Conservation (phyloP, 2,888 invertebrate species). For the Ellobium chinense region DNA sequence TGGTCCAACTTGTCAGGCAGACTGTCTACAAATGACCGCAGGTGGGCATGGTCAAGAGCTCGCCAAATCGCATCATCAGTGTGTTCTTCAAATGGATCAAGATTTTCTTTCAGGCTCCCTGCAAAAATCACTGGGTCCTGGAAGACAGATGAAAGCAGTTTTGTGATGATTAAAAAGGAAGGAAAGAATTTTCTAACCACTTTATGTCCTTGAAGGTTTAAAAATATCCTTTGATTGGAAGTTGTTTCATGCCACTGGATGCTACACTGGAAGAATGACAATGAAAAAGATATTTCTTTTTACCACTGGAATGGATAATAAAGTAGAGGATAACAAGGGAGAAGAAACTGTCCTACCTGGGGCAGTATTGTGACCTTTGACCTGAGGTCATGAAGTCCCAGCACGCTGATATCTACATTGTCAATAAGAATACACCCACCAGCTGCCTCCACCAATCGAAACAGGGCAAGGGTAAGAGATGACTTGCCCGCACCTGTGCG, state of each 20-base stretch:
- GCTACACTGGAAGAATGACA: too few relatives aligned
- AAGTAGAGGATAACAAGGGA: not conserved
- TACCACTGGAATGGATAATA: not conserved
- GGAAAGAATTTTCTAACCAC: too few relatives aligned
- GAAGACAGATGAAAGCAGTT: not conserved
- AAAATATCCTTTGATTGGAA: too few relatives aligned
- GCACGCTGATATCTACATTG: constrained; percentile 80
- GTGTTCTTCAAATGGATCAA: constrained; percentile 92
- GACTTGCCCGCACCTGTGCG: constrained; percentile 81
- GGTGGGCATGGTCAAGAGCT: constrained; percentile 92
- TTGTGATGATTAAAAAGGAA: too few relatives aligned
- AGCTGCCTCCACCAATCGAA: constrained; percentile 88
- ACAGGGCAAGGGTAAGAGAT: constrained; percentile 87
- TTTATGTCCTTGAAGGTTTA: too few relatives aligned
- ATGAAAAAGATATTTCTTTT: too few relatives aligned
- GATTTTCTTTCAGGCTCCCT: constrained; percentile 92
- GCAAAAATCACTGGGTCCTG: constrained; percentile 97
- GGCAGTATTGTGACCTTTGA: constrained; percentile 93
- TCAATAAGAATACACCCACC: constrained; percentile 90
- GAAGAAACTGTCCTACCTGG: constrained; percentile 81
- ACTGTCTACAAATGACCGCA: constrained; percentile 90
- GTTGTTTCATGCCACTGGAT: too few relatives aligned
- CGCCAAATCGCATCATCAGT: constrained; percentile 92
- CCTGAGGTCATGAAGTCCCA: constrained; percentile 89
- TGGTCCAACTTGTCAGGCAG: constrained; percentile 88